Evolutionary conservation across 2,797 vertebrate species (phyloP), one percentile per base, ranked within the genome.

Genomic region (Spondyliosoma cantharus): DNA sequence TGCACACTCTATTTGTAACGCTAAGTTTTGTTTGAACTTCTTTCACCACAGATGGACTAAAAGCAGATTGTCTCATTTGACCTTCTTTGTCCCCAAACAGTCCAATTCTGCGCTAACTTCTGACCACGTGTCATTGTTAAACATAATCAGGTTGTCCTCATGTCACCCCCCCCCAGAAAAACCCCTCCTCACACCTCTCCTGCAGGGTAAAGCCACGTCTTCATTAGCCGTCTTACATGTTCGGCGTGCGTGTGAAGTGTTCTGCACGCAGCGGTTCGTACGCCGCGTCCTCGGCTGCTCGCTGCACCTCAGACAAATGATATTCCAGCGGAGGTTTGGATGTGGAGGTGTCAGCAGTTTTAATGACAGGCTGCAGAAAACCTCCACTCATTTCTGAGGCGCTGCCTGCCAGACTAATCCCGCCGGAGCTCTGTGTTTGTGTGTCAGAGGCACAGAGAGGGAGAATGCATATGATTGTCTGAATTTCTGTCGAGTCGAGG

Each of bases 281-380:
- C 22, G 17, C 43, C 1, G 46, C 50, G 77, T 78, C 66, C 68
- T 71, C 45, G 15, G 45, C 79, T 74, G 74, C 84, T 80, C 46
- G 1, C 76, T 74, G 76, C 67, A 60, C 74, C 79, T 86, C 78
- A 72, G 80, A 88, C 70, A 78, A 81, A 82, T 83, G 63, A 86
- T 84, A 62, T 85, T 82, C 67, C 80, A 82, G 63, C 58, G 66
- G 71, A 89, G 69, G 78, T 76, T 71, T 83, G 78, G 50, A 74
- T 84, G 71, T 81, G 80, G 74, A 86, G 83, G 83, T 86, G 84
- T 91, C 91, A 91, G 89, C 86, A 84, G 76, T 80, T 87, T 89
- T 83, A 89, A 86, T 90, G 83, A 87, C n/a, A 24, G 80, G 56
- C 76, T 89, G 86, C 80, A 76, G 86, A 84, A 84, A 88, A 86